Evolutionary conservation across 2,888 invertebrate species (phyloP), one percentile per base, ranked within the genome.

Genomic region (Poecilobothrus nobilitatus): DNA sequence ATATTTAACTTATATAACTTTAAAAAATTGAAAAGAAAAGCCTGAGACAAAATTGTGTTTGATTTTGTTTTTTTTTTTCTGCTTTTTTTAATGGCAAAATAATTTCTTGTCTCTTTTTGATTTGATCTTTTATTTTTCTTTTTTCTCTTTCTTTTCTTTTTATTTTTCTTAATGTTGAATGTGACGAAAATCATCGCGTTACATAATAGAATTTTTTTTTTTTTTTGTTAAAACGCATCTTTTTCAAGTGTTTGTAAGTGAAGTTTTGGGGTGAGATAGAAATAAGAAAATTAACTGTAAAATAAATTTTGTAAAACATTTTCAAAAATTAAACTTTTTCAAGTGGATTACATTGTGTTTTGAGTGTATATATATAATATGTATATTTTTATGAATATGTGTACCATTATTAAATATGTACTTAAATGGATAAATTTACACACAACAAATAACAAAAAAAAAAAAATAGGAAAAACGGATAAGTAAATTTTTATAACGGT

Each of bases 251-350:
- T 53, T n/a, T n/a, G n/a, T 53, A 53, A 18, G 1, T 53, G 53
- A n/a, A 53, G 6, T 2, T n/a, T 8, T 6, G 9, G 41, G 15
- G 5, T 12, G 53, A 18, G 18, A n/a, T 6, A 2, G n/a, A 53
- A 53, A 53, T 53, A 6, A 53, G 15, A 53, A 53, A 53, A 53
- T 53, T 53, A 53, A 53, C 53, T 53, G 53, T 53, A 53, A 53
- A 53, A 53, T 53, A 53, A 53, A 53, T 53, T 53, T 53, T 53
- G 53, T 12, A 53, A 53, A 53, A 53, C 53, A 53, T 53, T 27
- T 53, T 53, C n/a, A 53, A 53, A 27, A 53, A 53, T 53, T 53
- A 53, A 53, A 53, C 53, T 53, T 53, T 53, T 18, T 53, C 7
- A 53, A 53, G n/a, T 53, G 53, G 15, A 53, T 53, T 53, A 53